Percentiles rank a stretch among this genome's conserved stretches.
phyloP scores from a whole-genome alignment of 2,888 invertebrate species.

The Hermaeophaga mercurialis region DNA sequence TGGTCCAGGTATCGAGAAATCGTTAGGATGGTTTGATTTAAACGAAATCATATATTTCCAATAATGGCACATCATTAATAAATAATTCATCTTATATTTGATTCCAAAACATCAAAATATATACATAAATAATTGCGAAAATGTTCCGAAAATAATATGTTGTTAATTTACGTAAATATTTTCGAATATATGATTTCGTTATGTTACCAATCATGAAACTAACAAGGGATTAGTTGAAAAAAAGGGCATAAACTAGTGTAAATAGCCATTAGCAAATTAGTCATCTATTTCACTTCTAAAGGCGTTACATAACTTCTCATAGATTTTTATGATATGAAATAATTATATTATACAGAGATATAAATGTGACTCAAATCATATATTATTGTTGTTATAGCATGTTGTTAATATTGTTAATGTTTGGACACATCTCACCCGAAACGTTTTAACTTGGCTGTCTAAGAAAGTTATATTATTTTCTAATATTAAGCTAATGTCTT shows the following conservation, averaged over 20 bases:
- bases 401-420: slow-evolving; percentile 60
- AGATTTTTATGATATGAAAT: slow-evolving; percentile 41
- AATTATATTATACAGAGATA: slow-evolving; percentile 47
- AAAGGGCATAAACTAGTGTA: slow-evolving; percentile 41
- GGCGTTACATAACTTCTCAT: slow-evolving; percentile 50
- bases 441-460: slow-evolving; percentile 39
- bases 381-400: slow-evolving; percentile 57
- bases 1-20: slow-evolving; percentile 38
- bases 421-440: slow-evolving; percentile 45
- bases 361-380: slow-evolving; percentile 54
- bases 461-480: no score
- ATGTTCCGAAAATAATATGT: no score
- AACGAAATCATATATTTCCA: slow-evolving; percentile 6
- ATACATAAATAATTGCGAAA: no score
- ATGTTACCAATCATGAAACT: slow-evolving; percentile 46
- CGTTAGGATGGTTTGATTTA: neutral
- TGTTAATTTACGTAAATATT: no score
- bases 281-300: slow-evolving; percentile 48
- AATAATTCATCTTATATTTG: no score
- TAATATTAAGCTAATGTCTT: no score
- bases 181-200: slow-evolving; percentile 23
- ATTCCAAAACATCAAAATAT: no score
- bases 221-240: slow-evolving; percentile 18
- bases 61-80: no score
- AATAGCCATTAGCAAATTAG: slow-evolving; percentile 49